These are phyloP conservation scores for Andrena bicolor DNA, from an alignment of 2,888 invertebrate genomes.

Conservation along the genomic window DNA sequence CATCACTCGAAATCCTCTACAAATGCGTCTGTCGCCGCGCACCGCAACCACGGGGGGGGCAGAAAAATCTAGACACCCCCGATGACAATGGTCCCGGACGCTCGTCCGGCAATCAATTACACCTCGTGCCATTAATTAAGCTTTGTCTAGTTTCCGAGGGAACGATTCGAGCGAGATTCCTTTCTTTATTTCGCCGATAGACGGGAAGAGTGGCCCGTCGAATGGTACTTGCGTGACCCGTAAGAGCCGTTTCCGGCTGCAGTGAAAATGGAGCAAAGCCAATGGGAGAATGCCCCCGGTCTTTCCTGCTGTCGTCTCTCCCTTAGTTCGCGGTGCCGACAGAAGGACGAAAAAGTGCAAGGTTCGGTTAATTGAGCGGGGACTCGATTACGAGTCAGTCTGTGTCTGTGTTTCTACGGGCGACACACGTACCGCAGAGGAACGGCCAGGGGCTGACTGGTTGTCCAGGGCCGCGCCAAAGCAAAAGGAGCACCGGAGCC, in stretches of 20 bases:
- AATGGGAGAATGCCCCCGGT: constrained; percentile 31
- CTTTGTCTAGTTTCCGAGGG: constrained; percentile 56
- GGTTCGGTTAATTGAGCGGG: constrained; percentile 80
- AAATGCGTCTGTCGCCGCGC: background rate
- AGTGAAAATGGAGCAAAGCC: constrained; percentile 62
- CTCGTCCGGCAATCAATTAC: constrained; percentile 62
- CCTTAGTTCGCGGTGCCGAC: constrained; percentile 10
- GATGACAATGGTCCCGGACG: constrained; percentile 29
- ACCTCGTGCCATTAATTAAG: constrained; percentile 54
- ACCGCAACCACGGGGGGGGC: background rate
- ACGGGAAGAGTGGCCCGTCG: constrained; percentile 23
- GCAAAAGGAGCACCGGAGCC: constrained; percentile 62
- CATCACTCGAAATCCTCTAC: background rate
- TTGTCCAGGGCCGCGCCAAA: constrained; percentile 57
- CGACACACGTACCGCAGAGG: constrained; percentile 76
- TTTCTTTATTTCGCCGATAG: constrained; percentile 53
- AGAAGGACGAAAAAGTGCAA: constrained; percentile 68
- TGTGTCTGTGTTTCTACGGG: constrained; percentile 76
- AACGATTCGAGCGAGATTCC: constrained; percentile 43
- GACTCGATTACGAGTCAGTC: constrained; percentile 80
- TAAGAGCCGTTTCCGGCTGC: constrained; percentile 63
- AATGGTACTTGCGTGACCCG: constrained; percentile 50
- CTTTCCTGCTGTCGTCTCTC: constrained; percentile 11
- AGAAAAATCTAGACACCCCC: background rate
- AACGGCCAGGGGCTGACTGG: constrained; percentile 61